A percentile compares a stretch with the other conserved stretches of the same genome.
Evolutionary conservation across 2,888 invertebrate species (phyloP).

Genomic region (Metellina segmentata): DNA sequence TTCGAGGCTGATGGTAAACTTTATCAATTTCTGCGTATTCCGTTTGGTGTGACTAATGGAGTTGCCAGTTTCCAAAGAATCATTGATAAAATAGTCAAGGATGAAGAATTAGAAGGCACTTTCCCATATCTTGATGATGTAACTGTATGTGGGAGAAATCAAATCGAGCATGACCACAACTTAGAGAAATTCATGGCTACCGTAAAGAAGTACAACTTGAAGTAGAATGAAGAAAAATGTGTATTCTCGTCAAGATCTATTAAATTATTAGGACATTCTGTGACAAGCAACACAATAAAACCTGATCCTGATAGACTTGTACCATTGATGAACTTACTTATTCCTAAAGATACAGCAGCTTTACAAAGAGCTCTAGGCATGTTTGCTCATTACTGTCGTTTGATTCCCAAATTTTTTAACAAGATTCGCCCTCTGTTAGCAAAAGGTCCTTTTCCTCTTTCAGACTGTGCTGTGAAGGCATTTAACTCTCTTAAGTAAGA

Average conservation of each 20-base stretch:
- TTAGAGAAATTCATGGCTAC: slow-evolving; percentile 17
- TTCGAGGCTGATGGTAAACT: slow-evolving; percentile 73
- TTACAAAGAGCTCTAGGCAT: slow-evolving; percentile 14
- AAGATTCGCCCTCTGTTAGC: background rate
- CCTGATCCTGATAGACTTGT: slow-evolving; percentile 6
- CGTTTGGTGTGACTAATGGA: slow-evolving; percentile 75
- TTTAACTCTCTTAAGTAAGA: background rate
- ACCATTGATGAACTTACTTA: slow-evolving; percentile 6
- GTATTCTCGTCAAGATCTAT: too few relatives aligned
- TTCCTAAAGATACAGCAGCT: background rate
- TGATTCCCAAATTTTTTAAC: slow-evolving; percentile 3
- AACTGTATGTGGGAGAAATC: slow-evolving; percentile 21
- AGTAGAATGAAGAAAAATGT: slow-evolving; percentile 37
- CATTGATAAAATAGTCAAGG: background rate
- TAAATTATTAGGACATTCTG: too few relatives aligned
- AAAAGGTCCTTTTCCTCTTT: background rate
- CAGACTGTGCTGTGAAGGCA: background rate
- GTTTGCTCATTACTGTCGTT: slow-evolving; percentile 33
- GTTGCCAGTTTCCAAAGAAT: slow-evolving; percentile 11
- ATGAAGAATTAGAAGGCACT: slow-evolving; percentile 40
- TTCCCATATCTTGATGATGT: slow-evolving; percentile 20
- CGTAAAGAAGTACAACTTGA: slow-evolving; percentile 20
- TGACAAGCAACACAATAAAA: too few relatives aligned
- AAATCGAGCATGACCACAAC: slow-evolving; percentile 13
- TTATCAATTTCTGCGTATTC: slow-evolving; percentile 70